Conservation (phyloP, 2,888 invertebrate species). For the Lordiphosa andalusiaca region DNA sequence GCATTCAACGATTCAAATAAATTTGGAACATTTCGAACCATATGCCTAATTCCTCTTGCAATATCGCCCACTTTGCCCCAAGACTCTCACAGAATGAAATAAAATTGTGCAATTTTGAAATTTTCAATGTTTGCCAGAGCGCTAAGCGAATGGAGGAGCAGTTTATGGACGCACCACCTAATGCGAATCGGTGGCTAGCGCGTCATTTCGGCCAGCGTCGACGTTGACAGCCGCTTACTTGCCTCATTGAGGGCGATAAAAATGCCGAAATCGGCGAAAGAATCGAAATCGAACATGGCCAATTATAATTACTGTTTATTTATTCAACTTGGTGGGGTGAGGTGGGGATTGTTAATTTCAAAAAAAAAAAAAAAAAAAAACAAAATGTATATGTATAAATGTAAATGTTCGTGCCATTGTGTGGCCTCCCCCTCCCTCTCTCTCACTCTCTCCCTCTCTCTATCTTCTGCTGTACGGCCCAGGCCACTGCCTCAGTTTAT, state of each 20-base stretch:
- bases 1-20: too few species aligned
- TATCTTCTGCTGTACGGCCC: neutral
- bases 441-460: too few species aligned
- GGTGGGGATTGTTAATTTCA: conserved; percentile 1
- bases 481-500: conserved; percentile 18
- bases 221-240: neutral
- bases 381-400: neutral
- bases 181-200: too few species aligned
- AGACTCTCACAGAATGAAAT: too few species aligned
- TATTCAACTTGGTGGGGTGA: conserved; percentile 31
- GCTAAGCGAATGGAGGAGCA: too few species aligned
- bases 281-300: conserved; percentile 29
- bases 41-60: too few species aligned
- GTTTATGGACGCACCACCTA: too few species aligned
- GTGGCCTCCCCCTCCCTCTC: neutral
- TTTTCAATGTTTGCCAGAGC: too few species aligned
- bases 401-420: conserved; percentile 3
- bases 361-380: neutral
- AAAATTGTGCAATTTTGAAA: too few species aligned
- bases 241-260: neutral
- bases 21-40: too few species aligned
- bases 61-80: too few species aligned
- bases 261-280: conserved; percentile 5
- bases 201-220: conserved; percentile 8
- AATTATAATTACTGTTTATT: conserved; percentile 65